phyloP scores from a whole-genome alignment of 2,888 invertebrate genomes.

The Microplitis deprimator region DNA sequence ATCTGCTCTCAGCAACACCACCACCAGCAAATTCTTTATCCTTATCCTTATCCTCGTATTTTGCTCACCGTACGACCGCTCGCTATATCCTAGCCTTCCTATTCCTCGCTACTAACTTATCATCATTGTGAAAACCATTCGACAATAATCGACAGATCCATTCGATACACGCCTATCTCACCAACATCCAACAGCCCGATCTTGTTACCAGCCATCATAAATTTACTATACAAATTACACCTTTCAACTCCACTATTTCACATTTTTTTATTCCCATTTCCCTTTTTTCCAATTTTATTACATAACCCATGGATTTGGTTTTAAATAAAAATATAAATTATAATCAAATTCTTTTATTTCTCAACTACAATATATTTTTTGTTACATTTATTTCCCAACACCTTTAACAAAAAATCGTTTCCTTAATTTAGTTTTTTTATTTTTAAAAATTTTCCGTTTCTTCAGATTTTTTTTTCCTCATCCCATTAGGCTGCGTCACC shows the following conservation, averaged over 20 bases:
- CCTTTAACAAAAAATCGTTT: conserved; percentile 42
- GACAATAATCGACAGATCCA: conserved; percentile 38
- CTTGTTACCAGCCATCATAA: conserved; percentile 42
- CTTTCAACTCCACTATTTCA: neutral
- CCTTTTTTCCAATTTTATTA: neutral
- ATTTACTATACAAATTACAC: conserved; percentile 21
- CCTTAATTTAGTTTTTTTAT: neutral
- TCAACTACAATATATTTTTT: conserved; percentile 5
- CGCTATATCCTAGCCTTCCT: neutral
- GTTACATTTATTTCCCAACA: conserved; percentile 52
- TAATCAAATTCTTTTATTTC: neutral
- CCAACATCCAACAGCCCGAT: conserved; percentile 24
- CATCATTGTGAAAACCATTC: conserved; percentile 40
- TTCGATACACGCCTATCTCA: conserved; percentile 20
- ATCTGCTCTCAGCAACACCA: neutral
- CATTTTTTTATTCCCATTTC: neutral
- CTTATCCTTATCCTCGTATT: neutral
- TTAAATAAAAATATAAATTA: neutral
- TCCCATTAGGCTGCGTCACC: neutral
- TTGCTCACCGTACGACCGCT: neutral
- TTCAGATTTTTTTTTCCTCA: neutral
- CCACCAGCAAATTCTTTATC: neutral
- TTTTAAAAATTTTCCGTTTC: neutral
- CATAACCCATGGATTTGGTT: neutral
- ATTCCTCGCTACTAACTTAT: conserved; percentile 24